Percentiles rank a stretch among this genome's conserved stretches.
phyloP scores from a whole-genome alignment of 2,888 invertebrate genomes.

The Terebella lapidaria region DNA sequence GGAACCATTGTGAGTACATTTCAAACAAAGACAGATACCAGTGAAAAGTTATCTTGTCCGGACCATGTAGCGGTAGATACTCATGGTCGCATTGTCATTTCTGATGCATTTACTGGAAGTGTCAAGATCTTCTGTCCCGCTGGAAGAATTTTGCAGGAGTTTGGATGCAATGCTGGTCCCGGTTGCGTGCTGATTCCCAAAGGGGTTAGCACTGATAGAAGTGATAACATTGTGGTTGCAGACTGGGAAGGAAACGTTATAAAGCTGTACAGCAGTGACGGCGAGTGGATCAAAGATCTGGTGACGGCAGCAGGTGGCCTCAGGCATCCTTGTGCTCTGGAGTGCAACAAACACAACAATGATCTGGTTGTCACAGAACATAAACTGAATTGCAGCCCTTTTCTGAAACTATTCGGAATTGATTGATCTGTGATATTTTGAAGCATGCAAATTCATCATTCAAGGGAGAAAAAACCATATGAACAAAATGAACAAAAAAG shows the following conservation, averaged over 20 bases:
- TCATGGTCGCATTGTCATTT: slow-evolving; percentile 16
- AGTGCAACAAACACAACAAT: background rate
- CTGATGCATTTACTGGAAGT: slow-evolving; percentile 14
- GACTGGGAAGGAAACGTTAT: slow-evolving; percentile 16
- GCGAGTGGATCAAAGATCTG: slow-evolving; percentile 12
- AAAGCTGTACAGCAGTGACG: slow-evolving; percentile 12
- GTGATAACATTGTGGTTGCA: slow-evolving; percentile 14
- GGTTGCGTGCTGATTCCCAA: slow-evolving; percentile 9
- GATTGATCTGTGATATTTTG: too few relatives aligned
- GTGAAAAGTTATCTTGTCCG: slow-evolving; percentile 11
- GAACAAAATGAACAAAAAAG: too few relatives aligned
- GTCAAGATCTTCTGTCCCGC: slow-evolving; percentile 15
- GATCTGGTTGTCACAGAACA: slow-evolving; percentile 17
- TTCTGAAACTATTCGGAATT: slow-evolving; percentile 17
- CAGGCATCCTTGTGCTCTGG: slow-evolving; percentile 17
- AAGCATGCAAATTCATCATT: too few relatives aligned
- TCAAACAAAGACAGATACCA: background rate
- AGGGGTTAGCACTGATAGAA: slow-evolving; percentile 10
- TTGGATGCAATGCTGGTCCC: background rate
- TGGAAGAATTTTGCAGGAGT: slow-evolving; percentile 12
- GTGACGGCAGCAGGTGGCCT: slow-evolving; percentile 11
- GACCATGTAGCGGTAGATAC: slow-evolving; percentile 14
- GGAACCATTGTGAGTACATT: slow-evolving; percentile 10
- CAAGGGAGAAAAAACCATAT: too few relatives aligned
- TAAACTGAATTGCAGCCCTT: slow-evolving; percentile 15